Conservation (phyloP, 2,113 vertebrate genomes). For the Platysteira castanea region DNA sequence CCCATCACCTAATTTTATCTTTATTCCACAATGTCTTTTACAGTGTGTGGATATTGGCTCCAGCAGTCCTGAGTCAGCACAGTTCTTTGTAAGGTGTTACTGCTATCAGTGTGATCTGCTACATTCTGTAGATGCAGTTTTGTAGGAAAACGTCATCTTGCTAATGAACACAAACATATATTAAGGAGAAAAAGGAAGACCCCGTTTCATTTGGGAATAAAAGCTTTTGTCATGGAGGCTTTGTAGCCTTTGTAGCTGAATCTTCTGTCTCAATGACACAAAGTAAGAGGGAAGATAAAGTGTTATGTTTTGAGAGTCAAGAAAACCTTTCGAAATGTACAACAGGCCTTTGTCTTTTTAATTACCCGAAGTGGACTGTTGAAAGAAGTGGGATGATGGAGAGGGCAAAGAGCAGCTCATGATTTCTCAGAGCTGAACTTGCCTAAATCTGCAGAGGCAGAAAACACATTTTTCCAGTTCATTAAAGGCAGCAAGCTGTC, state of each 20-base stretch:
- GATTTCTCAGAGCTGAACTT: neutral
- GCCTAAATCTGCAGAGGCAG: neutral
- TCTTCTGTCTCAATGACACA: neutral
- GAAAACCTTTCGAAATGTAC: neutral
- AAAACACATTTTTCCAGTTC: slow-evolving; percentile 24
- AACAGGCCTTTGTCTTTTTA: neutral
- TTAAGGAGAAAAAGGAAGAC: neutral
- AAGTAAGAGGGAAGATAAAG: neutral
- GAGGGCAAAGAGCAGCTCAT: neutral
- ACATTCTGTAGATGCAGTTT: neutral
- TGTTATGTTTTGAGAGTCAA: neutral
- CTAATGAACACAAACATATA: neutral
- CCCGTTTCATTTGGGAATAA: neutral
- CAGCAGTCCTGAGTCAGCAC: neutral
- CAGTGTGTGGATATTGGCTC: neutral
- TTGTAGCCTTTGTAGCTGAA: neutral
- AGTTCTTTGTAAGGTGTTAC: neutral
- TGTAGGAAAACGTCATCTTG: neutral
- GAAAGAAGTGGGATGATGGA: neutral
- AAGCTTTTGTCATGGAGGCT: neutral
- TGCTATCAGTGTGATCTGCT: neutral
- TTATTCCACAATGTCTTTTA: neutral
- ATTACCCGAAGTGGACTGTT: neutral
- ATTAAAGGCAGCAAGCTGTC: slow-evolving; percentile 62
- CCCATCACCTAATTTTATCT: neutral